phyloP scores from a whole-genome alignment of 2,113 vertebrate species.

The Trichechus manatus region DNA sequence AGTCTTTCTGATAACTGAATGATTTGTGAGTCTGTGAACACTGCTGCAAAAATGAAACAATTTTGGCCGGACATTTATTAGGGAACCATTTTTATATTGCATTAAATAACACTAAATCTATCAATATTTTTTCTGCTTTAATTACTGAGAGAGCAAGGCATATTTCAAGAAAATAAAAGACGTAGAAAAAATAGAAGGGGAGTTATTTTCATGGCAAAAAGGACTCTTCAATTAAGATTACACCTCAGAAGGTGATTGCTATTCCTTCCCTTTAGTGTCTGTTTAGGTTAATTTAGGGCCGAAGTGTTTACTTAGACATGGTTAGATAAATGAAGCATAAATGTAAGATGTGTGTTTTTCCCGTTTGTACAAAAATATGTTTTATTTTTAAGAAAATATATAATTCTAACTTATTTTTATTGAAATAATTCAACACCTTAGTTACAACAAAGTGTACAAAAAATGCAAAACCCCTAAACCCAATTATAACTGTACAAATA shows the following conservation, averaged over 20 bases:
- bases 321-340: neutral
- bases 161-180: neutral
- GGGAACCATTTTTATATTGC: neutral
- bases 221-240: neutral
- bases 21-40: neutral
- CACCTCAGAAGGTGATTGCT: neutral
- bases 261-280: neutral
- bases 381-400: constrained; percentile 4
- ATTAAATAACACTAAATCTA: neutral
- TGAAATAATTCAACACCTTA: neutral
- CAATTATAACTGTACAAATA: neutral
- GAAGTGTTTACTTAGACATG: neutral
- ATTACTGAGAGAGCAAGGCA: neutral
- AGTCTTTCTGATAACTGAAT: neutral
- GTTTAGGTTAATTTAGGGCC: neutral
- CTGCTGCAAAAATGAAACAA: neutral
- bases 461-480: neutral
- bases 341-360: neutral
- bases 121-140: neutral
- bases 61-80: neutral
- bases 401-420: neutral
- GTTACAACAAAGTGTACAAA: neutral
- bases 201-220: constrained; percentile 17
- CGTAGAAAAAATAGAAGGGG: neutral
- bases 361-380: neutral